Percentiles rank a stretch among this genome's conserved stretches.
These are phyloP conservation scores for Pseudolycoriella hygida DNA, from an alignment of 2,888 invertebrate species.

Conservation along the genomic window DNA sequence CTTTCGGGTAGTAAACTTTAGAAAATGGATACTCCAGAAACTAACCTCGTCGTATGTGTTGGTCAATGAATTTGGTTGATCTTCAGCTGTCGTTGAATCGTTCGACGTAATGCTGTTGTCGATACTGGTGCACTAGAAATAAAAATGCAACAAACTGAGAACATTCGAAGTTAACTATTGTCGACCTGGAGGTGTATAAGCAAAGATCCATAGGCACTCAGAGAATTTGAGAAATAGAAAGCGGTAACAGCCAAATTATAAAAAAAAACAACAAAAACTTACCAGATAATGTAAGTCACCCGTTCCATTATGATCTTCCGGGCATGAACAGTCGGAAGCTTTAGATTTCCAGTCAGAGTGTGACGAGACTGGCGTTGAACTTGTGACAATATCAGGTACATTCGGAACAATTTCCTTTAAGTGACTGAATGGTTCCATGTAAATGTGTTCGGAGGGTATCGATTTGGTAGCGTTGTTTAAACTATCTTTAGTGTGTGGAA, in stretches of 20 bases:
- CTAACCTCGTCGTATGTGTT: slow-evolving; percentile 17
- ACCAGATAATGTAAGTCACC: slow-evolving; percentile 16
- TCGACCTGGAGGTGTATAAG: too few relatives aligned
- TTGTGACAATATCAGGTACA: background rate
- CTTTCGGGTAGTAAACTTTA: too few relatives aligned
- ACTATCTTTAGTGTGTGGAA: background rate
- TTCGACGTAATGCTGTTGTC: slow-evolving; percentile 12
- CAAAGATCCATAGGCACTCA: too few relatives aligned
- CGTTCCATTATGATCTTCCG: slow-evolving; percentile 12
- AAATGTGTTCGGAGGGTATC: slow-evolving; percentile 14
- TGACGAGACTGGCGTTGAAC: too few relatives aligned
- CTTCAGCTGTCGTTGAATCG: slow-evolving; percentile 12
- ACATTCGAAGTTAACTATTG: too few relatives aligned
- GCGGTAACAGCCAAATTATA: background rate
- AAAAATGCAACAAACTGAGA: slow-evolving; percentile 1
- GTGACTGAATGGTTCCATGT: slow-evolving; percentile 17
- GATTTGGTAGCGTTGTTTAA: background rate
- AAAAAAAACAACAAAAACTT: slow-evolving; percentile 8
- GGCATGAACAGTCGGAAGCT: slow-evolving; percentile 9
- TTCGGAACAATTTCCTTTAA: slow-evolving; percentile 9
- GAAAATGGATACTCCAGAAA: too few relatives aligned
- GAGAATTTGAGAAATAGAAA: background rate
- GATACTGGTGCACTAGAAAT: slow-evolving; percentile 15
- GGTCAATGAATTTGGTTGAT: slow-evolving; percentile 12
- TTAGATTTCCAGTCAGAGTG: background rate